Evolutionary conservation across 2,113 vertebrate species (phyloP), one percentile per base, ranked within the genome.

Genomic region (Struthio camelus): DNA sequence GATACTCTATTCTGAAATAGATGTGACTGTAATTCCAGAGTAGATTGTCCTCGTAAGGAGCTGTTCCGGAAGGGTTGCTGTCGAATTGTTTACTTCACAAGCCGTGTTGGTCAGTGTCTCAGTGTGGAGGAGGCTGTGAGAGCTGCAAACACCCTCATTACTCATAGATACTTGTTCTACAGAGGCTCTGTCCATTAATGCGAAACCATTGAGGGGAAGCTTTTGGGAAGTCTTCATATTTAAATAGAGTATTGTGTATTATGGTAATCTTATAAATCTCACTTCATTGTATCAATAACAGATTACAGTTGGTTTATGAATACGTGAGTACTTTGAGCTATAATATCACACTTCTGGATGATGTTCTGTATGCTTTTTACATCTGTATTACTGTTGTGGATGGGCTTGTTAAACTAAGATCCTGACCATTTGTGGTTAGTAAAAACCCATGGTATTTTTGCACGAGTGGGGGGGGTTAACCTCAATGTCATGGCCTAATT

Each of bases 11-110:
- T 93, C 76, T 93, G 76, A 54, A 94, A 56, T 75, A 71, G 88
- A 64, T 80, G n/a, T 75, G 69, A 61, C 72, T 86, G 78, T 85
- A 85, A 88, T 95, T 96, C 85, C 85, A 61, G 67, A 88, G 69
- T 42, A 75, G 64, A 64, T 89, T 1, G 5, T 44, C 66, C 61
- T 75, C 89, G 36, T 67, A 76, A 75, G 70, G 56, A 95, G 87
- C 95, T 80, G 66, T 71, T 94, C 54, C 0, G 5, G 81, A 89
- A 95, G 59, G 67, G 93, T 75, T 88, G 93, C 87, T 81, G 75
- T 86, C 70, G 81, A 86, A 87, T 78, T 95, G 95, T 97, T 97
- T 95, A 86, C 91, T 95, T 94, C 89, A 80, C 17, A 61, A 80
- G 79, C 67, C 22, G 38, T 19, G 34, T 83, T 95, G 96, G 93